Evolutionary conservation across 1,140 invertebrate species (phyloP), one percentile per base, ranked within the genome.

Genomic region (Chelonus insularis): DNA sequence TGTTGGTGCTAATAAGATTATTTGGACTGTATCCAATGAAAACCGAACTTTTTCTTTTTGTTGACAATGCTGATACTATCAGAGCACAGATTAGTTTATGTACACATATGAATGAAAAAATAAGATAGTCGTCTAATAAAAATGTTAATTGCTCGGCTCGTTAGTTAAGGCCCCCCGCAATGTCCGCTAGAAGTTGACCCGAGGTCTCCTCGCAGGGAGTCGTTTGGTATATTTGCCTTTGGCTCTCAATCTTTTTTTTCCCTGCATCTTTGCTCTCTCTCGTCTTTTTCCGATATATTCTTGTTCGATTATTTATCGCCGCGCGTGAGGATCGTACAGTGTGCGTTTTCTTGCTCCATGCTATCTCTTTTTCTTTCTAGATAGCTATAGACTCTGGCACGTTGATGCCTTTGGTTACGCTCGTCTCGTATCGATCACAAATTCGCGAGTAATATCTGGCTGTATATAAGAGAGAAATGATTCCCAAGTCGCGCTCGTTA

Each of bases 111-210:
- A 45, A 43, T 14, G 23, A 43, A 45, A 51, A 47, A 43, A 50
- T 29, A 41, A 32, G 16, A 45, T 25, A n/a, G 25, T 4, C 50
- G 45, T 75, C 74, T 79, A 76, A 78, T 79, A 80, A 80, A 81
- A 81, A 81, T 80, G 73, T 80, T 80, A 79, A 80, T 81, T 78
- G 76, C 76, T 57, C 68, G 66, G 74, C 78, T 81, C 79, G 78
- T 81, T 81, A 79, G 77, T 75, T 65, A 69, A 11, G 62, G 72
- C 77, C 77, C 78, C 79, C 79, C 71, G 75, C 69, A 65, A 77
- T 57, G 73, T 66, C 69, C 63, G 67, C 73, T 71, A 75, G 73
- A 71, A 79, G 78, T 77, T 81, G 54, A 57, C 56, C 69, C 65
- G 69, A 69, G 79, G 77, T 80, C 74, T 71, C 78, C 58, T 74